A percentile compares a stretch with the other conserved stretches of the same genome.
phyloP scores from a whole-genome alignment of 2,888 invertebrate species.

The Cantharis rustica region DNA sequence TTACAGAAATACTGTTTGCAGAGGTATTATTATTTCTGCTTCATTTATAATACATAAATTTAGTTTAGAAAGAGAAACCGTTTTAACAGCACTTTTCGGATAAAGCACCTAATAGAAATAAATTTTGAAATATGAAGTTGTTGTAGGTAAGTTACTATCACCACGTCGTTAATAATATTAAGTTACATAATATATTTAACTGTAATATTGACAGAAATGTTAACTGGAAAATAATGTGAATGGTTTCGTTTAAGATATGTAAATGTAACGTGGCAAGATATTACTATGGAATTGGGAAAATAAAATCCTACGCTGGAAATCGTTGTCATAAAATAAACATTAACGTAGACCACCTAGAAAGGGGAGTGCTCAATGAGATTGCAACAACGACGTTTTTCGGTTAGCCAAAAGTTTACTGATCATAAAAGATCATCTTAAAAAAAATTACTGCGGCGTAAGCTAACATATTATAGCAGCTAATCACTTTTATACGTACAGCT shows the following conservation, averaged over 20 bases:
- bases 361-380: not conserved
- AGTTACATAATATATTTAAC: not conserved
- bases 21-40: slow-evolving; percentile 26
- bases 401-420: not conserved
- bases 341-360: not conserved
- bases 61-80: not conserved
- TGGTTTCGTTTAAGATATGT: not conserved
- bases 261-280: not conserved
- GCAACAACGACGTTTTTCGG: not conserved
- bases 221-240: not conserved
- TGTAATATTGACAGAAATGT: not conserved
- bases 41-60: slow-evolving; percentile 26
- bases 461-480: not conserved
- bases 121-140: not conserved
- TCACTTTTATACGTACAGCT: not conserved
- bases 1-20: slow-evolving; percentile 18
- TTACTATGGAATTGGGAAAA: not conserved
- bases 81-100: not conserved
- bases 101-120: not conserved
- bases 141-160: not conserved
- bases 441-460: not conserved
- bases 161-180: not conserved
- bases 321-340: not conserved
- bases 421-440: not conserved
- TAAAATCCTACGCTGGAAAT: not conserved